Base-by-base conservation (phyloP, 2,797 vertebrate genomes). In the Cossypha heuglini region DNA sequence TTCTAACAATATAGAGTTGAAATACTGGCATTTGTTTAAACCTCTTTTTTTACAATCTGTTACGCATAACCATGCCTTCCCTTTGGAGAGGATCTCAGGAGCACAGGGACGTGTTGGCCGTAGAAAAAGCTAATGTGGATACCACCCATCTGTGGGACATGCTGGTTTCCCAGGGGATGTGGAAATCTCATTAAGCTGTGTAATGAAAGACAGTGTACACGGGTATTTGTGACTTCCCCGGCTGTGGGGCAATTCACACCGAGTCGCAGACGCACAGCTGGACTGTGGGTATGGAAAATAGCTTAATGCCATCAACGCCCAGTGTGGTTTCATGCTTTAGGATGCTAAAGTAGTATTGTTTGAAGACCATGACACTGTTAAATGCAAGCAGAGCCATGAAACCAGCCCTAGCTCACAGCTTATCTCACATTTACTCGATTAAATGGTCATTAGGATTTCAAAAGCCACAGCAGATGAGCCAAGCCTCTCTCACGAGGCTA, bases 401-500 rank as follows among this genome's bases (percentile, higher is more conserved):
- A 86, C 74, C 54, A 69, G 75, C 67, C 86, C 80, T 35, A 82
- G 82, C 42, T 96, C 96, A 90, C 57, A 88, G 72, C 58, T 95
- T 95, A 88, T 93, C 85, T 96, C 94, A 96, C 79, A 84, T 93
- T 93, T 95, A 88, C 71, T 95, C 18, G 0, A 94, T 96, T 91
- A 95, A 87, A 85, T 43, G 71, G 80, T 92, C 86, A 73, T 94
- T 86, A 97, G 73, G 89, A 94, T 93, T 95, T 93, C 85, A 95
- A 95, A 96, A 93, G 94, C 85, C 49, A 24, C 52, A 46, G 78
- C 67, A 48, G 84, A 93, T 78, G 75, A 94, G 92, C 86, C 95
- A 96, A 95, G 55, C 31, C 2, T 9, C 61, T 84, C 91, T 94
- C 84, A 73, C 1, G 8, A 76, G 45, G 64, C 74, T 48, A 73